A percentile compares a stretch with the other conserved stretches of the same genome.
Conservation (phyloP, 2,888 invertebrate species). For the Drosophila paucipuncta region DNA sequence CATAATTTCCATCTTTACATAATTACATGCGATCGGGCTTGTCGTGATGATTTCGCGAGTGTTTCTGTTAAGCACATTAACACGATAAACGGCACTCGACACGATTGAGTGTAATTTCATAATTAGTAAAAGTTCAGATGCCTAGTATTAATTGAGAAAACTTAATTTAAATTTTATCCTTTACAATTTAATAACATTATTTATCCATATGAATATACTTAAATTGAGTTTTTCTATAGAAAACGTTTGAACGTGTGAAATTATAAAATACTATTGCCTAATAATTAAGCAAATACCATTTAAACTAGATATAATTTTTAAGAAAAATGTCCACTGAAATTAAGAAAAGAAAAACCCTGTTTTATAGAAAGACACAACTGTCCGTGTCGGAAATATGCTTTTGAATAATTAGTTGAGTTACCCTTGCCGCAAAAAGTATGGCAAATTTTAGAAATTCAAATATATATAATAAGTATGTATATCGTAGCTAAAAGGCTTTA, state of each 20-base stretch:
- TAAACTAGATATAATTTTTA: neutral
- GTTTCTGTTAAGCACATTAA: neutral
- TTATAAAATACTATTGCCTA: too few species aligned
- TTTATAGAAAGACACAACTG: too few species aligned
- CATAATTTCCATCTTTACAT: neutral
- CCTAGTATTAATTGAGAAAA: neutral
- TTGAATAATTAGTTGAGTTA: too few species aligned
- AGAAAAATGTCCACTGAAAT: neutral
- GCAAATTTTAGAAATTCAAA: too few species aligned
- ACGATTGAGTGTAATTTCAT: neutral
- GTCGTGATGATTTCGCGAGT: neutral
- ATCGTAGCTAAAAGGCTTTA: neutral
- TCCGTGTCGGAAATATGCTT: too few species aligned
- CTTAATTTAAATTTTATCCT: neutral
- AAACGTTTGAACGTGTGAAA: neutral
- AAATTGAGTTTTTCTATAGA: neutral
- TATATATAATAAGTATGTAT: neutral
- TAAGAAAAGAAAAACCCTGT: too few species aligned
- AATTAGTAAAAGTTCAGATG: neutral
- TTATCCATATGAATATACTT: neutral
- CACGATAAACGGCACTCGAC: neutral
- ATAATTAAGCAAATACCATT: neutral
- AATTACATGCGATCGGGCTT: neutral
- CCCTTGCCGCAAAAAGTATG: too few species aligned
- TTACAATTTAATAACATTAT: neutral